Percentiles rank a stretch among this genome's conserved stretches.
Evolutionary conservation across 2,888 invertebrate species (phyloP).

Genomic region (Cantharis rustica): DNA sequence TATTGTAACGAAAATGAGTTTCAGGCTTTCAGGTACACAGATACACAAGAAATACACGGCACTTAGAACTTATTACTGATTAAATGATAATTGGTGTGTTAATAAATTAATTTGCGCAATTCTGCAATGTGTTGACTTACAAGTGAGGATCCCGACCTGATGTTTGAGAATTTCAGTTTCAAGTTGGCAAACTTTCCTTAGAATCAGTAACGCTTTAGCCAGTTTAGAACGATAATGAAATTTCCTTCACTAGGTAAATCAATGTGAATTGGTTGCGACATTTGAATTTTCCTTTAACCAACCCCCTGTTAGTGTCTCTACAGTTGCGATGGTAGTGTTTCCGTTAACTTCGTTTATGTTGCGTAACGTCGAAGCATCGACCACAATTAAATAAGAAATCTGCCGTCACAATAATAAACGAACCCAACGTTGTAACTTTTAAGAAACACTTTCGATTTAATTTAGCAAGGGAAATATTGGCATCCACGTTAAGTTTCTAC

Average conservation of each 20-base stretch:
- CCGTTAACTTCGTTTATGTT: constrained; percentile 15
- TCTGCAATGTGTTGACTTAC: background rate
- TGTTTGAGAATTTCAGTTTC: constrained; percentile 11
- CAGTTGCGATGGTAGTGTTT: constrained; percentile 5
- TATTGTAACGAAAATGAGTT: background rate
- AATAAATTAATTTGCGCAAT: background rate
- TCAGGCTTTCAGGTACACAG: background rate
- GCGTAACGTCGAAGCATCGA: constrained; percentile 5
- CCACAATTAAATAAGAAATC: constrained; percentile 5
- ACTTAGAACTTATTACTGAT: background rate
- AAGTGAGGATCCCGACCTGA: background rate
- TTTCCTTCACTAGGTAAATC: constrained; percentile 27
- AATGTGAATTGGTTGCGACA: constrained; percentile 26
- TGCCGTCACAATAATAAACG: constrained; percentile 4
- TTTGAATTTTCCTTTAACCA: constrained; percentile 22
- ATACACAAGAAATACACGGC: background rate
- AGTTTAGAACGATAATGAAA: constrained; percentile 23
- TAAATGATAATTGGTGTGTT: background rate
- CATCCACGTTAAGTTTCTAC: constrained; percentile 5
- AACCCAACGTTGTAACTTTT: background rate
- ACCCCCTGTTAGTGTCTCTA: constrained; percentile 1
- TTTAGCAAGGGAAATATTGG: constrained; percentile 6
- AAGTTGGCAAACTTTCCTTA: constrained; percentile 14
- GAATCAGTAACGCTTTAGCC: constrained; percentile 19
- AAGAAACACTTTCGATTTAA: constrained; percentile 11